Conservation (phyloP, 2,797 vertebrate species). For the Avahi laniger region DNA sequence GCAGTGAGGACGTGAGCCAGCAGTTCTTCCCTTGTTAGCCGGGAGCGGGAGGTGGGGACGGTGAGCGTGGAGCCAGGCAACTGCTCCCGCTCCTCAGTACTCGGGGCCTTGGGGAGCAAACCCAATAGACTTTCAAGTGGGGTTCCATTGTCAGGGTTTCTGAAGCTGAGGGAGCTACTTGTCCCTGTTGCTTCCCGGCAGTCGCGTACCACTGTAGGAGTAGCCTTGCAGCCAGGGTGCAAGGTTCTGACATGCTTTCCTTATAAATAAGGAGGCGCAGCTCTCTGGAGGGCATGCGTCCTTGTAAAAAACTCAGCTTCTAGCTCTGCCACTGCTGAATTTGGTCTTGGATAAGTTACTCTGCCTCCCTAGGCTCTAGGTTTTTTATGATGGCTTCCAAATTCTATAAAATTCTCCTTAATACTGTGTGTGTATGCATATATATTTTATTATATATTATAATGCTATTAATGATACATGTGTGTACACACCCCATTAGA, state of each 20-base stretch:
- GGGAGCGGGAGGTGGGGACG: neutral
- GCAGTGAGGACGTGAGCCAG: conserved; percentile 91
- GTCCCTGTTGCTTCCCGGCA: neutral
- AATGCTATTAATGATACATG: neutral
- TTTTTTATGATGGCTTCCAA: neutral
- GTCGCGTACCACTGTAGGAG: neutral
- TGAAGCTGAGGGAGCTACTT: neutral
- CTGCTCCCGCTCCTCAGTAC: neutral
- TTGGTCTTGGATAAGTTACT: neutral
- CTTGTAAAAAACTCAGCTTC: neutral
- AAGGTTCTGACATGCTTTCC: neutral
- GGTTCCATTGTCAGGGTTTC: neutral
- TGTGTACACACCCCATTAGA: neutral
- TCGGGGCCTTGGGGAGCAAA: neutral
- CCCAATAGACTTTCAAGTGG: neutral
- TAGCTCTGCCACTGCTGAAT: neutral
- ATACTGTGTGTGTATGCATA: neutral
- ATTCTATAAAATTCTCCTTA: neutral
- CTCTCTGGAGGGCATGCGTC: neutral
- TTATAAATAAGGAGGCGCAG: neutral
- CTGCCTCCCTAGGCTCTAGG: neutral
- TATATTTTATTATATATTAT: too few species aligned
- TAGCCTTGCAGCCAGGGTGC: neutral
- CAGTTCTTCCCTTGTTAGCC: neutral
- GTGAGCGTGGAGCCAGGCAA: fast-evolving